These are phyloP conservation scores for Rhinogobio ventralis DNA, from an alignment of 2,797 vertebrate species.

Conservation along the genomic window DNA sequence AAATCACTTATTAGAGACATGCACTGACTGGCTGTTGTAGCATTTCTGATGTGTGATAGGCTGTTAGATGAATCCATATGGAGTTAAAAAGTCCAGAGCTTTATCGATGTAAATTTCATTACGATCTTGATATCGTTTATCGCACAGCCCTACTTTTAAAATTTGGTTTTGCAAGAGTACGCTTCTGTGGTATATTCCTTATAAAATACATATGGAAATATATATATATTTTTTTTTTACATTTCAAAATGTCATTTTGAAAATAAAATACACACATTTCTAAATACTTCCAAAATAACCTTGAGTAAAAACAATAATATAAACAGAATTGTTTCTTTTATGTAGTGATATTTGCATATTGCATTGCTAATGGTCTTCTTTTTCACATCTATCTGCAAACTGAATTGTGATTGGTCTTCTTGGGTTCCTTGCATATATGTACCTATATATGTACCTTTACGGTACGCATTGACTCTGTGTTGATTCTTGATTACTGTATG, in stretches of 20 bases:
- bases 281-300: background rate
- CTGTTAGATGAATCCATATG: background rate
- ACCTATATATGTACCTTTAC: slow-evolving; percentile 1
- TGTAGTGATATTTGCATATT: background rate
- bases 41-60: background rate
- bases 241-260: background rate
- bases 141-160: background rate
- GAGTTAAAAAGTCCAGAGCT: background rate
- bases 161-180: background rate
- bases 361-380: background rate
- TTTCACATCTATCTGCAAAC: background rate
- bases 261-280: background rate
- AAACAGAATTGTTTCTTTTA: background rate
- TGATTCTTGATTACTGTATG: background rate
- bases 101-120: background rate
- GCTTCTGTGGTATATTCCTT: background rate
- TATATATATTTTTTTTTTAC: too few relatives aligned
- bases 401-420: background rate
- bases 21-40: background rate
- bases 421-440: too few relatives aligned
- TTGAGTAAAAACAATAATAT: background rate
- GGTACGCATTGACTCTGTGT: background rate
- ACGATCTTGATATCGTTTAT: background rate
- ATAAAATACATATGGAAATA: background rate
- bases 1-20: background rate